Evolutionary conservation across 2,888 invertebrate genomes (phyloP), one percentile per base, ranked within the genome.

Genomic region (Lasioglossum leucozonium): DNA sequence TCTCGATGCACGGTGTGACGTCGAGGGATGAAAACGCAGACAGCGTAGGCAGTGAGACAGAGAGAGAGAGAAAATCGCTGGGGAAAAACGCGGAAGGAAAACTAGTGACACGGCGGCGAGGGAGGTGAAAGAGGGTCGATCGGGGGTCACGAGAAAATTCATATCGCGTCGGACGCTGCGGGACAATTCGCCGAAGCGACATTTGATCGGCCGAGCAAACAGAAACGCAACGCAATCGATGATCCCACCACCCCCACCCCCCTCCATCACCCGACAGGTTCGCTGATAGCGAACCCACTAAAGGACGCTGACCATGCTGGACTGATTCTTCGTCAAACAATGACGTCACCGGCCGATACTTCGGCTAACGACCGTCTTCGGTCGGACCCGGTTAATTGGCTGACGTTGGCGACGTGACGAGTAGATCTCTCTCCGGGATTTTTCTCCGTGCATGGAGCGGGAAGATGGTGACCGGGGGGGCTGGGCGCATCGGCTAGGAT

Each of bases 181-280:
- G 84, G 80, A 91, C 91, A 86, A 90, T 90, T 88, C 90, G 84
- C 67, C 84, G 91, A 81, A 86, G 78, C 84, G 90, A 90, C 91
- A 90, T 91, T 91, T 90, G 90, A 91, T 91, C 90, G 87, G 22
- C 76, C 79, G 73, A 69, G 85, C 85, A 91, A 90, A 91, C 88
- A 91, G 86, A 89, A 82, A 78, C 76, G 75, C 77, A 55, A 30
- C 71, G 84, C 89, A 77, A 90, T 88, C 90, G 82, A 89, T 90
- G 77, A 69, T 51, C 26, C 72, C 51, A 37, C 67, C 72, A 42
- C 42, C 75, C 40, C 22, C 67, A 13, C 22, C 65, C n/a, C 0
- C 40, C 40, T n/a, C n/a, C n/a, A n/a, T n/a, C n/a, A n/a, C n/a
- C 11, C n/a, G 8, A 0, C 47, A 26, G n/a, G 44, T 47, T 58